Evolutionary conservation across 1,140 invertebrate genomes (phyloP), one percentile per base, ranked within the genome.

Genomic region (Nebria ingens): DNA sequence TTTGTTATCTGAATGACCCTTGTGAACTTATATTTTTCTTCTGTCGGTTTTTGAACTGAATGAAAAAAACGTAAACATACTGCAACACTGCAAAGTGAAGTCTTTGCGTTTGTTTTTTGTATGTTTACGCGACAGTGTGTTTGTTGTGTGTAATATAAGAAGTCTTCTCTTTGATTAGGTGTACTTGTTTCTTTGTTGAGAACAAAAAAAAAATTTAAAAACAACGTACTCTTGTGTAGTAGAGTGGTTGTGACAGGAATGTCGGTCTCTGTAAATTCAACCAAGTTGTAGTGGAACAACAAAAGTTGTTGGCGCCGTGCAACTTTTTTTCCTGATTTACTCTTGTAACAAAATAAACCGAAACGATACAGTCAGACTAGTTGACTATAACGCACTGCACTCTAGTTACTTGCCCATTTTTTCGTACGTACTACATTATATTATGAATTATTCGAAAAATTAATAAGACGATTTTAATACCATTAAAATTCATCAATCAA

Each of bases 71-170:
- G 40, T 45, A 45, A n/a, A n/a, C n/a, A n/a, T n/a, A n/a, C n/a
- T n/a, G n/a, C n/a, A 45, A 45, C 40, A 45, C 9, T 45, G 40
- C 40, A 45, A 45, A 45, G n/a, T n/a, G n/a, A 45, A 11, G 40
- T 17, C 17, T 34, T 34, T 9, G 25, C 3, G 40, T 12, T 12
- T 17, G 6, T 4, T 17, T 45, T 45, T 45, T 45, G 9, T 17
- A 17, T 11, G 17, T 17, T 6, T 3, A 45, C 15, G 17, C n/a
- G 6, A 6, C 15, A 45, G 40, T 4, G 9, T 9, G 6, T 12
- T 17, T 9, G 15, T 12, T 45, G 15, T 13, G 4, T 29, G 40
- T 45, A 11, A 45, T 4, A 9, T 45, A 11, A 45, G 6, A 45
- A 29, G 13, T 6, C 4, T 13, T 29, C 13, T 6, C 25, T 6